Evolutionary conservation across 2,113 vertebrate genomes (phyloP), one percentile per base, ranked within the genome.

Genomic region (Macquaria australasica): DNA sequence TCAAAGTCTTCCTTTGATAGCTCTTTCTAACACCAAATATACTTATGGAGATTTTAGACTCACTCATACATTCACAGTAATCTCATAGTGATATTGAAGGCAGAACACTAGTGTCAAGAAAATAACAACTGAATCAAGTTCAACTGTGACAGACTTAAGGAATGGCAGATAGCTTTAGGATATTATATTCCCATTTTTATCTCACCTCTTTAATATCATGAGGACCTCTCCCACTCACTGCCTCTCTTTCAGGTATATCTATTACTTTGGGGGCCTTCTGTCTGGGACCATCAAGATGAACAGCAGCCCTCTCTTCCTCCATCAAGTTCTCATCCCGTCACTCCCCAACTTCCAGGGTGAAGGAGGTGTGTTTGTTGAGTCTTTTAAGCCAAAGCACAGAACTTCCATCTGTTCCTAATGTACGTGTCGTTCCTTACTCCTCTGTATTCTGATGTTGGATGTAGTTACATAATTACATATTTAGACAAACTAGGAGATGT

Each of bases 211-310:
- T 31, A 31, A 31, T n/a, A 59, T 66, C 48, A 51, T 73, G 23
- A 69, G 15, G 31, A 77, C 59, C 58, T 37, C 20, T 9, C 90
- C 53, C 23, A 21, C 51, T 60, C 18, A 11, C 2, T 59, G 5
- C 37, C 41, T 53, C 6, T 83, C 18, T 62, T 58, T 25, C 88
- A 98, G 97, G 74, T 98, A 98, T 48, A 97, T 98, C 88, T 96
- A 95, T 90, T 98, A 98, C 86, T 98, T 98, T 77, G 97, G 97
- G 3, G 97, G 97, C n/a, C 95, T 98, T 84, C 95, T 98, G 7
- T 97, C 97, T 0, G 97, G 97, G 73, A 94, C 95, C 1, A 98
- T 98, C 93, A 96, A 97, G 89, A 98, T 98, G 96, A 98, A 98
- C 93, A 98, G 97, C 94, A 97, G 96, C 80, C 96, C 97, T 8